Conservation (phyloP, 2,797 vertebrate genomes). For the Natrix natrix region DNA sequence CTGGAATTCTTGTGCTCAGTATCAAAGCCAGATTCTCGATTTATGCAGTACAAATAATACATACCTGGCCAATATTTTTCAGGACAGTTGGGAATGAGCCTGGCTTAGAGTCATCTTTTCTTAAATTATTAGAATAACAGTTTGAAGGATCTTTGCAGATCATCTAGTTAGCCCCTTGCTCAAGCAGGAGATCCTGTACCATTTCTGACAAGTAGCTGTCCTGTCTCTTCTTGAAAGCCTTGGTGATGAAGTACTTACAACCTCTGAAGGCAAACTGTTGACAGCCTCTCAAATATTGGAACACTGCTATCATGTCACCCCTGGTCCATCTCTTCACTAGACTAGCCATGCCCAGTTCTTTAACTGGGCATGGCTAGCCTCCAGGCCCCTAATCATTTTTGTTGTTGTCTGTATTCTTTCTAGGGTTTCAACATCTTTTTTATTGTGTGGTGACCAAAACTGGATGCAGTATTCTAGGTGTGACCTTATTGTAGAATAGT, state of each 20-base stretch:
- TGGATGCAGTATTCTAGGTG: not conserved
- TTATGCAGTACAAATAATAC: not conserved
- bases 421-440: not conserved
- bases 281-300: not conserved
- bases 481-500: not conserved
- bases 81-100: not conserved
- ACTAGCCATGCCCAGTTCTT: not conserved
- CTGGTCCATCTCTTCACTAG: not conserved
- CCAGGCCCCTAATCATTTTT: not conserved
- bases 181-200: not conserved
- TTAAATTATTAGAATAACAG: not conserved
- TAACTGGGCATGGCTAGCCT: not conserved
- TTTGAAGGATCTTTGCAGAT: not conserved
- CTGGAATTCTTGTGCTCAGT: not conserved
- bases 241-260: not conserved
- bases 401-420: not conserved
- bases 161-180: not conserved
- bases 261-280: not conserved
- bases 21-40: not conserved
- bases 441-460: not conserved
- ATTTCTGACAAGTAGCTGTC: not conserved
- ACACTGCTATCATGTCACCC: not conserved
- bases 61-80: not conserved
- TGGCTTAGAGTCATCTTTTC: not conserved
- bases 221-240: not conserved